phyloP scores from a whole-genome alignment of 2,888 invertebrate species.

The Polyploca ridens region DNA sequence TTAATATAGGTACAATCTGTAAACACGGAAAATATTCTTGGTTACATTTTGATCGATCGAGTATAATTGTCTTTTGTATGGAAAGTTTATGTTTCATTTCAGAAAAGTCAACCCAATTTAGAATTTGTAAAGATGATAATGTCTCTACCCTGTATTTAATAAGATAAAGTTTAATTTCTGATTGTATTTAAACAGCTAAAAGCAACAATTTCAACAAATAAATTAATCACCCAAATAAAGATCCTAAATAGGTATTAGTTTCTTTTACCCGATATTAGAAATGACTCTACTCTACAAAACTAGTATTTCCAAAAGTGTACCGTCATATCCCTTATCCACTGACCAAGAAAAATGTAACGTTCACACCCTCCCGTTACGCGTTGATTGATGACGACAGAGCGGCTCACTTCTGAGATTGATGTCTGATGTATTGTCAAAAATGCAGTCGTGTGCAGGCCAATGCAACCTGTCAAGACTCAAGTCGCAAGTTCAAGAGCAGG shows the following conservation, averaged over 20 bases:
- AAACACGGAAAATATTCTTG: too few species aligned
- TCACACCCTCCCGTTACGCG: constrained; percentile 8
- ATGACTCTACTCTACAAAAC: neutral
- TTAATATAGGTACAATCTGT: too few species aligned
- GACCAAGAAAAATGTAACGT: neutral
- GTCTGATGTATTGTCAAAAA: constrained; percentile 51
- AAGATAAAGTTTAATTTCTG: too few species aligned
- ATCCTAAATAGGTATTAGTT: too few species aligned
- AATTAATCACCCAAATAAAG: neutral
- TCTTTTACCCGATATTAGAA: neutral
- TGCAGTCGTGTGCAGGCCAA: constrained; percentile 67
- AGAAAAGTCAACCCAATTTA: too few species aligned
- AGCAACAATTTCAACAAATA: neutral
- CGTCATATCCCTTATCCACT: neutral
- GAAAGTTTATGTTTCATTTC: too few species aligned
- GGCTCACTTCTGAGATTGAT: constrained; percentile 6
- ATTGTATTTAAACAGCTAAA: too few species aligned
- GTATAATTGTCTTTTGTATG: too few species aligned
- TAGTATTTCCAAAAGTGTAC: neutral
- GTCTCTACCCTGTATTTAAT: too few species aligned
- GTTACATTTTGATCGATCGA: too few species aligned
- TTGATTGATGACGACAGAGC: constrained; percentile 5
- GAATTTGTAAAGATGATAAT: too few species aligned
- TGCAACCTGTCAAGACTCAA: constrained; percentile 68
- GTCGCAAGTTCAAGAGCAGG: constrained; percentile 75